Percentiles rank a stretch among this genome's conserved stretches.
Evolutionary conservation across 2,888 invertebrate genomes (phyloP).

Genomic region (Clanis bilineata): DNA sequence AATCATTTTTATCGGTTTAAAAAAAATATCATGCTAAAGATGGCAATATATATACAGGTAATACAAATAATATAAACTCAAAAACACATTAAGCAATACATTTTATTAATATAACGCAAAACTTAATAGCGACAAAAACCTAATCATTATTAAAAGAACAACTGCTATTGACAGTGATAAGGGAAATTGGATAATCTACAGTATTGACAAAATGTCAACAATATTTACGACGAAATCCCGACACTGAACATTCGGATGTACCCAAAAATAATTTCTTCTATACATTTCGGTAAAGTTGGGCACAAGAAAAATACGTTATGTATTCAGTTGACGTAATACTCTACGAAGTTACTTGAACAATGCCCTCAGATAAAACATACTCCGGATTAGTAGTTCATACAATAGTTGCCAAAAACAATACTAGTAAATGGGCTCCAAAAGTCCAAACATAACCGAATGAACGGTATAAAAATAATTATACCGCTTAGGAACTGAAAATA

Average conservation of each 20-base stretch:
- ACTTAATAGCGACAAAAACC: background rate
- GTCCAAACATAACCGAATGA: background rate
- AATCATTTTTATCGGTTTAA: too few species aligned
- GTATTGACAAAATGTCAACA: background rate
- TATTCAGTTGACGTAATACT: conserved; percentile 7
- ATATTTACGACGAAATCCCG: background rate
- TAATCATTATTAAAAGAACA: background rate
- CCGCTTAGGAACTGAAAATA: background rate
- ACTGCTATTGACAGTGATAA: background rate
- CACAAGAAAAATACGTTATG: background rate
- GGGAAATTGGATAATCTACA: background rate
- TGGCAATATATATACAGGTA: too few species aligned
- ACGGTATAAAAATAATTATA: background rate
- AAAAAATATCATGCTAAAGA: too few species aligned
- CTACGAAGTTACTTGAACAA: conserved; percentile 1
- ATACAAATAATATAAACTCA: background rate
- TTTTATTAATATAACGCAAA: background rate
- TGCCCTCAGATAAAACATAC: conserved; percentile 18
- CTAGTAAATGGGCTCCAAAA: background rate
- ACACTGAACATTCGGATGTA: background rate
- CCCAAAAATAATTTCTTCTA: background rate
- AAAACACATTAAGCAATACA: too few species aligned
- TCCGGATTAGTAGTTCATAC: background rate
- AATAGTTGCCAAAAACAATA: conserved; percentile 2
- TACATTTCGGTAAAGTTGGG: background rate